These are phyloP conservation scores for Xiphias gladius DNA, from an alignment of 2,113 vertebrate genomes.

Conservation along the genomic window DNA sequence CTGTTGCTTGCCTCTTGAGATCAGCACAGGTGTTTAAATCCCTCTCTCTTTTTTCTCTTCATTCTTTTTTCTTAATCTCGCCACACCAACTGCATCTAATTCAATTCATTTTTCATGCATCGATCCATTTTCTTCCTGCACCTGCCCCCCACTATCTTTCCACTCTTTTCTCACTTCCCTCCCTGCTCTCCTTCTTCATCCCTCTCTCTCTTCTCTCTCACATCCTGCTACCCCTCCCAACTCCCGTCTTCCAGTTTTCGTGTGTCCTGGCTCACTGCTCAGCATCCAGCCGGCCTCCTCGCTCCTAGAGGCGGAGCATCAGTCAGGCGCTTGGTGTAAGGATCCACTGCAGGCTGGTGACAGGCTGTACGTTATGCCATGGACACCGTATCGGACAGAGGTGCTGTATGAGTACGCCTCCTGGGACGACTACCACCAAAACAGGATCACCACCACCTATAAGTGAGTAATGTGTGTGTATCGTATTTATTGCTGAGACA, in stretches of 20 bases:
- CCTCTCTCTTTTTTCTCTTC: constrained; percentile 74
- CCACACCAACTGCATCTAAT: constrained; percentile 72
- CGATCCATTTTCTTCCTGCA: constrained; percentile 63
- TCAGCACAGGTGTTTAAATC: constrained; percentile 74
- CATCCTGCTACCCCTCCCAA: constrained; percentile 60
- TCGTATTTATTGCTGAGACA: not conserved
- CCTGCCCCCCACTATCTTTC: constrained; percentile 53
- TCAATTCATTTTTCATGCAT: constrained; percentile 75
- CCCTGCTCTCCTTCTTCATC: constrained; percentile 28
- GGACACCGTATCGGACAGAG: constrained; percentile 95
- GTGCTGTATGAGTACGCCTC: constrained; percentile 93
- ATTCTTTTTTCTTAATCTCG: constrained; percentile 72
- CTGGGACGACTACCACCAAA: constrained; percentile 92
- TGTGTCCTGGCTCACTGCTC: constrained; percentile 93
- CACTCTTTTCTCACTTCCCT: constrained; percentile 54
- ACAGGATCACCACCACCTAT: constrained; percentile 92
- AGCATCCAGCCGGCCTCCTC: constrained; percentile 90
- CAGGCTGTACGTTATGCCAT: constrained; percentile 96
- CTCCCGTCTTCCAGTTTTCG: constrained; percentile 88
- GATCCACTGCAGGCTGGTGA: constrained; percentile 95
- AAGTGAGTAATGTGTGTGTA: constrained; percentile 79
- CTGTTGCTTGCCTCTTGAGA: constrained; percentile 71
- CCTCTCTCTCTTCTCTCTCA: constrained; percentile 40
- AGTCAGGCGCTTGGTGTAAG: constrained; percentile 96
- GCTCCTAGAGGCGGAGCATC: constrained; percentile 92